Conservation (phyloP, 1,140 invertebrate genomes). For the Zaprionus gabonicus region DNA sequence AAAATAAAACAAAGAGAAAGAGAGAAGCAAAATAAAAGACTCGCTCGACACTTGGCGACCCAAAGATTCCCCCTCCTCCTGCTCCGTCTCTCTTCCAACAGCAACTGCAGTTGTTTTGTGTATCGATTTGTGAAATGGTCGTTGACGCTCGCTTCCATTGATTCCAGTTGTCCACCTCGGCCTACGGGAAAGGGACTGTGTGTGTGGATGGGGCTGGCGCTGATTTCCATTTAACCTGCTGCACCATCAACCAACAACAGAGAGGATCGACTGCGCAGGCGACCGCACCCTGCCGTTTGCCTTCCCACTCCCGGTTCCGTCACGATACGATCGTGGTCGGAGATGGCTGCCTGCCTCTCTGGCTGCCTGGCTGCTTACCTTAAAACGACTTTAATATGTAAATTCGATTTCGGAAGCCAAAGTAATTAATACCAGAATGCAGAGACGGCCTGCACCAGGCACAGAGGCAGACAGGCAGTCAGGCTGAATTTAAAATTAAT, state of each 20-base stretch:
- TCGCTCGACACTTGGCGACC: conserved; percentile 65
- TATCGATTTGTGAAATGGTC: conserved; percentile 83
- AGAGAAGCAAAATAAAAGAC: conserved; percentile 46
- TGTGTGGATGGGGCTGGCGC: conserved; percentile 48
- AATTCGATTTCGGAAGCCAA: conserved; percentile 84
- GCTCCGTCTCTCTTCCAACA: neutral
- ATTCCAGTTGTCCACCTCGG: conserved; percentile 45
- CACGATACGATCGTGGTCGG: conserved; percentile 71
- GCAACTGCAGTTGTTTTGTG: conserved; percentile 39
- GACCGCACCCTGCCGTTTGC: conserved; percentile 23
- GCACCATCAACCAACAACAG: conserved; percentile 36
- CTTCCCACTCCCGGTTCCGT: conserved; percentile 30
- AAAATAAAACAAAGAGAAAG: conserved; percentile 68
- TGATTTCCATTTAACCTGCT: conserved; percentile 83
- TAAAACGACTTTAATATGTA: conserved; percentile 84
- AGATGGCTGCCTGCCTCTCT: conserved; percentile 12
- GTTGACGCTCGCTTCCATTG: conserved; percentile 65
- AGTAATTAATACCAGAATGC: conserved; percentile 84
- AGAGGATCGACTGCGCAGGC: conserved; percentile 41
- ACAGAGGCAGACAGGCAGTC: conserved; percentile 3
- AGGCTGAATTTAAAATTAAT: conserved; percentile 83
- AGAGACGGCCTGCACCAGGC: conserved; percentile 31
- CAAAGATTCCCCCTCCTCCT: neutral
- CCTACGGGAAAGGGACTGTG: conserved; percentile 1
- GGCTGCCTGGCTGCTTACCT: conserved; percentile 53